phyloP scores from a whole-genome alignment of 2,888 invertebrate species.

The Dolichomitus sp. region DNA sequence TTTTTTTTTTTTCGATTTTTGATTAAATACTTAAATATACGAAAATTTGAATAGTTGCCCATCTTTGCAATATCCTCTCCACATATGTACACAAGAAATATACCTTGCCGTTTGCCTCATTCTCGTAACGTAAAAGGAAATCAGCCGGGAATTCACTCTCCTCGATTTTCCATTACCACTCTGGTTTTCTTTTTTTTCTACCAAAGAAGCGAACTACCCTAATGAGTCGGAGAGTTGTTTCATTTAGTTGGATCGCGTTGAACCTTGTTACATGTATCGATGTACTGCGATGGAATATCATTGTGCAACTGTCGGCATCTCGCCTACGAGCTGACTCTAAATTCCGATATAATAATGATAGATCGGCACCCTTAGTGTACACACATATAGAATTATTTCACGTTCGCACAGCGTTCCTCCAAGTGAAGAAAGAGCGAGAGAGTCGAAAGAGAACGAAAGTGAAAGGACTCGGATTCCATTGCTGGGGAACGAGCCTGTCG shows the following conservation, averaged over 20 bases:
- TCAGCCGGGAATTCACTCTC: neutral
- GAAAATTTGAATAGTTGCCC: neutral
- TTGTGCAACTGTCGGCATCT: conserved; percentile 44
- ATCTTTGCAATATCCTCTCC: conserved; percentile 4
- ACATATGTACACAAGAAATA: neutral
- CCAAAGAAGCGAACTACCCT: conserved; percentile 10
- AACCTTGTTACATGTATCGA: conserved; percentile 41
- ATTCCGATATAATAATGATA: conserved; percentile 55
- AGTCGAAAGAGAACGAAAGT: conserved; percentile 81
- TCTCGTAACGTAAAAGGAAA: neutral
- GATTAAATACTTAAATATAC: neutral
- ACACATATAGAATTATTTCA: conserved; percentile 16
- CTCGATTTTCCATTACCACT: conserved; percentile 4
- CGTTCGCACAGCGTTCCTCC: conserved; percentile 29
- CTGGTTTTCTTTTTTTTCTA: neutral
- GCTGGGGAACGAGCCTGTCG: conserved; percentile 51
- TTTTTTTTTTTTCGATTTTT: no score
- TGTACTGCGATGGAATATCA: conserved; percentile 21
- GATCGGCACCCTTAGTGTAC: conserved; percentile 23
- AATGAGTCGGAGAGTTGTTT: conserved; percentile 31
- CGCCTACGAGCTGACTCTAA: conserved; percentile 37
- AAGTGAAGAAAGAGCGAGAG: conserved; percentile 63
- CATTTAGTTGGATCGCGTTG: conserved; percentile 11
- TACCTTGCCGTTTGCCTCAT: neutral
- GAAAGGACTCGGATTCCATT: conserved; percentile 80